Base-by-base conservation (phyloP, 2,113 vertebrate species). In the Arenaria interpres region DNA sequence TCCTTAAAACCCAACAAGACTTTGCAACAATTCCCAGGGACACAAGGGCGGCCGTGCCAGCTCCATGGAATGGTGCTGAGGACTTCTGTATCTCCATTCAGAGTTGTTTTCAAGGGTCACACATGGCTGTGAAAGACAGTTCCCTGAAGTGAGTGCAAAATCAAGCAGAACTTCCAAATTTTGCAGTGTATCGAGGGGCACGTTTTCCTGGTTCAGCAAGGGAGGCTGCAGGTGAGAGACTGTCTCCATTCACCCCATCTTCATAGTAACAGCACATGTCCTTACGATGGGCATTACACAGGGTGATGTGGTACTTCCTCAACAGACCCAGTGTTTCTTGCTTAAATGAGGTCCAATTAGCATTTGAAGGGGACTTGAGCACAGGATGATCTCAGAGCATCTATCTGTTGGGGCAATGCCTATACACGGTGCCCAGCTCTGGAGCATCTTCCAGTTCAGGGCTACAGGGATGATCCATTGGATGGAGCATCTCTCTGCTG, bases 351-450 rank as follows among this genome's bases (percentile, higher is more conserved):
- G 41, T 39, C 48, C 50, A 63, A 62, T 0, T 0, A 50, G 41
- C 48, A 51, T 9, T 11, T 20, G 21, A 35, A 46, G 39, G 32
- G 73, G n/a, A 21, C n/a, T 9, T 3, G 30, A 59, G 30, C n/a
- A 11, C 16, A 4, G 41, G 77, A 14, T 14, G 17, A n/a, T 28
- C 51, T 30, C 71, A 12, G 21, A 30, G n/a, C 2, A 0, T 9
- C 68, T 19, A 0, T 9, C 68, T 19, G 6, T 10, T 5, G 66
- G 64, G 51, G 45, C 45, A 41, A 53, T 0, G 3, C 0, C 1
- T 37, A 5, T 4, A n/a, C 43, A 14, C 33, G 6, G 45, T 1
- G 3, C 46, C 23, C 2, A 3, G 57, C 39, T n/a, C 59, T 5
- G 64, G 22, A 54, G 57, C 37, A 50, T 8, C 71, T 4, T 7